Base-by-base conservation (phyloP, 2,113 vertebrate species). In the Chloropsis cyanopogon region DNA sequence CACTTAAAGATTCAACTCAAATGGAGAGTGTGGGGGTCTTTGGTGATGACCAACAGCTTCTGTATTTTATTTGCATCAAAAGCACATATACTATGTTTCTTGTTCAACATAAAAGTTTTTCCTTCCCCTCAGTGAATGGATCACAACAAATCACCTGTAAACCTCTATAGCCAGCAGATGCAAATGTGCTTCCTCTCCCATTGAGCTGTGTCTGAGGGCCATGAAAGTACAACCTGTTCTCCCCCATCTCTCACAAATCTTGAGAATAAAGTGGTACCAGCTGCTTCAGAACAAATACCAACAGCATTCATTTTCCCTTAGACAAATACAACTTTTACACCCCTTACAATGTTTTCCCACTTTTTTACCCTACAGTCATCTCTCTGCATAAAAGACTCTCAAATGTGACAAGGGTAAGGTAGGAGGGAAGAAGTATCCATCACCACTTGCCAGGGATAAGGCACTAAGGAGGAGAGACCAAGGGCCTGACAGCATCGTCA, bases 141-240 rank as follows among this genome's bases (percentile, higher is more conserved):
- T 95, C 59, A 82, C 22, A 73, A 80, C 93, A 94, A 92, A 87
- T 66, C 59, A 90, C 54, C 35, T 87, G 94, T 81, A 92, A 87
- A 88, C 14, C 68, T 92, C 79, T 75, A 64, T 47, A 77, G 24
- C 56, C 64, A 91, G n/a, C 70, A 82, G 56, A 75, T 50, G 6
- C 26, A 89, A 84, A 28, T 7, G 10, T 50, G 53, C 70, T 92
- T 92, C 54, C 85, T 88, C 80, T 82, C 49, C 31, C 2, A 29
- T 15, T 79, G 33, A 92, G 72, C 83, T 91, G 39, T 39, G 64
- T 11, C 88, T 39, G 59, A 2, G 1, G 56, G 41, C 35, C 81
- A 49, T 20, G 42, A 78, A 92, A 37, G 71, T 11, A 64, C 72
- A 93, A 84, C 77, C 77, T 92, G 41, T 53, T 94, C 46, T 78